Evolutionary conservation across 1,140 invertebrate genomes (phyloP), one percentile per base, ranked within the genome.

Genomic region (Galendromus occidentalis): DNA sequence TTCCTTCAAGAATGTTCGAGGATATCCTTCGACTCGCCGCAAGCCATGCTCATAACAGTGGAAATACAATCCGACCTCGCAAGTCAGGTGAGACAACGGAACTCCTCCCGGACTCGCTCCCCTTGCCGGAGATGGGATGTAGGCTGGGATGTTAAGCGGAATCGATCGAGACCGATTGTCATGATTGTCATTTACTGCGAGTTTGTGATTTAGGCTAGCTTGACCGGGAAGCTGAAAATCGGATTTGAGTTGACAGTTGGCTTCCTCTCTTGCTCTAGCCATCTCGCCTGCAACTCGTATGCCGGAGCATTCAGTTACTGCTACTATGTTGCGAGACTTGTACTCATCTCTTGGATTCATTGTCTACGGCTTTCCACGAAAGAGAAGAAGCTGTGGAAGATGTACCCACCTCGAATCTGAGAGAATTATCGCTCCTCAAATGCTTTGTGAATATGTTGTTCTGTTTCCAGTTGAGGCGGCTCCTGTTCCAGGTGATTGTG

Each of bases 401-500:
- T 39, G 33, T 39, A 9, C 33, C 33, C 4, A 29, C 14, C 14
- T 17, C 25, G 17, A 33, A 33, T 17, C 51, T 14, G 1, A 25
- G 51, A 25, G 51, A 59, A 25, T 5, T 59, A 17, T 25, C 51
- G 17, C 22, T 59, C n/a, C 22, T 59, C 25, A 59, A 12, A 4
- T 59, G 51, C 9, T 59, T 59, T 22, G 51, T 59, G 14, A 59
- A 59, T 22, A 59, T 59, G 51, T 25, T 59, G 22, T 59, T 59
- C 22, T 59, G 51, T 22, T 59, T 20, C 33, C 51, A 59, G 14
- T 33, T 59, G 33, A 25, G 51, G 33, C 25, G 51, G 17, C 51
- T 17, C 25, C 20, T 59, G 17, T 59, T 59, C 1, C 51, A 59
- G 51, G 51, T 59, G 33, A 25, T n/a, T n/a, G 12, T 5, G 22